Evolutionary conservation across 2,888 invertebrate species (phyloP), one percentile per base, ranked within the genome.

Genomic region (Pandemis heparana): DNA sequence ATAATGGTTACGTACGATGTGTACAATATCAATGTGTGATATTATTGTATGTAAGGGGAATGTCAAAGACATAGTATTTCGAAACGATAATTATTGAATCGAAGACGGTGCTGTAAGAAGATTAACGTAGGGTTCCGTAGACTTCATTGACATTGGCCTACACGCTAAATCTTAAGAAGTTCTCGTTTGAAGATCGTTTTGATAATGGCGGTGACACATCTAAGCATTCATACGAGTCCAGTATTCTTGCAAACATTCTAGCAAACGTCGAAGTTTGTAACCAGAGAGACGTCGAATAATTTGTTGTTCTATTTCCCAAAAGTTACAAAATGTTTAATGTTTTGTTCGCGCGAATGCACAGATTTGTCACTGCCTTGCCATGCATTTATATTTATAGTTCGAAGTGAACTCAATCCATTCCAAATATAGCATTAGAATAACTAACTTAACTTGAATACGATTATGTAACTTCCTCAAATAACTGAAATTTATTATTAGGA

Each of bases 1-100:
- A 43, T 75, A 71, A 68, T 68, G 72, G 61, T 72, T 76, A 77
- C 69, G 78, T 80, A 82, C 80, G 72, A 75, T 74, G 70, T 80
- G 86, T 89, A 89, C 87, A 87, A 90, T 90, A 90, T 89, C 87
- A 88, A 87, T 79, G 86, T 90, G 90, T 90, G 89, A 90, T 90
- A 89, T 86, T 90, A 89, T 84, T 83, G 83, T 87, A 85, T 81
- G 81, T 86, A 85, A 85, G 82, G 62, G 79, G 79, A 78, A 85
- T 87, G 89, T 90, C 88, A 82, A 88, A 88, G 88, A 89, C 88
- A 88, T 84, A 78, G 77, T 75, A 80, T 77, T 79, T 79, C 75
- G 77, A 83, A 76, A 78, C 75, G 79, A 73, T 76, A 66, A 48
- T 68, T 75, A 71, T 79, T 80, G 79, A 83, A 83, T 82, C 79